Conservation (phyloP, 37 sponge, comb jelly and placozoan species). For the Haliclona indistincta region DNA sequence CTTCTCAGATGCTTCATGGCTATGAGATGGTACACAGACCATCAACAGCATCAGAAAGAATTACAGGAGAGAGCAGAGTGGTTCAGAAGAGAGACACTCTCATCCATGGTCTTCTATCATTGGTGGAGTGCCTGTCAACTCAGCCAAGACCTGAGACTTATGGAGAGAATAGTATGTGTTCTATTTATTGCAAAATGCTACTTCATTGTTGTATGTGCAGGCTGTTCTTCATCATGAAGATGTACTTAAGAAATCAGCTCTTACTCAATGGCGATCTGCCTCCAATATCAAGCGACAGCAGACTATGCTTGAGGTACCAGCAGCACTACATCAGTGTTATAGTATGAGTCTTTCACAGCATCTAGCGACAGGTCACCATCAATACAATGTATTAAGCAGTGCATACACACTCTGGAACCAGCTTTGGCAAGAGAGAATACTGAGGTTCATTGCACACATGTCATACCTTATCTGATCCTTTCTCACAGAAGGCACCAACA, state of each 20-base stretch:
- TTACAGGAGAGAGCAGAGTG: slow-evolving; percentile 2
- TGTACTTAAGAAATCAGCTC: slow-evolving; percentile 6
- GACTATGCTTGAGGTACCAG: background rate
- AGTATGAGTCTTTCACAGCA: background rate
- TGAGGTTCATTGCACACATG: no score
- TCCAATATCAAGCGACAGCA: background rate
- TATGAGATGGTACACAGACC: slow-evolving; percentile 14
- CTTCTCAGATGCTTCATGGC: slow-evolving; percentile 34
- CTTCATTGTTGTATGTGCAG: slow-evolving; percentile 4
- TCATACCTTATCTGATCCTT: no score
- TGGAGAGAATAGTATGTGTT: slow-evolving; percentile 59
- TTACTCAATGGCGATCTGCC: slow-evolving; percentile 22
- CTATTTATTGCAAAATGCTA: background rate
- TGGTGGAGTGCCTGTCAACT: slow-evolving; percentile 52
- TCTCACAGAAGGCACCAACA: no score
- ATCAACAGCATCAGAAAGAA: slow-evolving; percentile 21
- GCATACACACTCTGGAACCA: background rate
- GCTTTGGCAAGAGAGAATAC: background rate
- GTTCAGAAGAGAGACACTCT: slow-evolving; percentile 53
- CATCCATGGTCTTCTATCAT: slow-evolving; percentile 48
- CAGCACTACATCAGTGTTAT: no score
- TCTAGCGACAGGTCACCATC: background rate
- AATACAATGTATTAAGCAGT: background rate
- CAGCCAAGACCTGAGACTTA: slow-evolving; percentile 36
- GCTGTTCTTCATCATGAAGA: slow-evolving; percentile 61